These are phyloP conservation scores for Yponomeuta sedellus DNA, from an alignment of 2,888 invertebrate species.

Conservation along the genomic window DNA sequence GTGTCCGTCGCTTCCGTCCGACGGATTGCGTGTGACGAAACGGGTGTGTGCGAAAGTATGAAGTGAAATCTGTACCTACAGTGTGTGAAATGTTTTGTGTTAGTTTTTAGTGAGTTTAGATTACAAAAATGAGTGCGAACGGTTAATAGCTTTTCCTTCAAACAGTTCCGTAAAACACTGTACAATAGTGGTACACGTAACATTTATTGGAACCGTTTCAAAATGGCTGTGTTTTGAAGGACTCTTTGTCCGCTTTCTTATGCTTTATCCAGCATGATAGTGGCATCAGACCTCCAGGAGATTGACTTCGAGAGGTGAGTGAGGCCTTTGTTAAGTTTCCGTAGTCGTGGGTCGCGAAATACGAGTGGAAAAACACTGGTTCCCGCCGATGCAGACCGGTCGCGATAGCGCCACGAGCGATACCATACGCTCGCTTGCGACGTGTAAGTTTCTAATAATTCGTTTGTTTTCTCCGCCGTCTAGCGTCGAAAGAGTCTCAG, in stretches of 20 bases:
- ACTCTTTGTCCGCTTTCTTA: conserved; percentile 79
- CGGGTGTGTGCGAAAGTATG: conserved; percentile 75
- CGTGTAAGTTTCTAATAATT: conserved; percentile 69
- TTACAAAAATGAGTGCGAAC: conserved; percentile 71
- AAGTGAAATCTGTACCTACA: conserved; percentile 71
- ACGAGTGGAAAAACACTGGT: conserved; percentile 65
- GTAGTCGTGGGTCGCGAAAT: conserved; percentile 35
- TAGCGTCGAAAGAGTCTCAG: conserved; percentile 5
- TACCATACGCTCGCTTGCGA: conserved; percentile 59
- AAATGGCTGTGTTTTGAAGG: conserved; percentile 85
- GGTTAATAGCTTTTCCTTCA: conserved; percentile 51
- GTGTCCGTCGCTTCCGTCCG: conserved; percentile 60
- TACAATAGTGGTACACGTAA: conserved; percentile 64
- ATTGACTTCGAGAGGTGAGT: conserved; percentile 79
- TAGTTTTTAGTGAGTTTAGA: conserved; percentile 67
- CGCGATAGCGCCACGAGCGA: conserved; percentile 58
- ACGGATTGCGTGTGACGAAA: conserved; percentile 64
- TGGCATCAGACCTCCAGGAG: conserved; percentile 79
- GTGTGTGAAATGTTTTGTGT: conserved; percentile 75
- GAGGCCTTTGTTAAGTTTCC: conserved; percentile 41
- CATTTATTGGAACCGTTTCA: conserved; percentile 76
- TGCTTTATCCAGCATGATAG: conserved; percentile 82
- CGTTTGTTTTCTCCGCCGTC: conserved; percentile 38
- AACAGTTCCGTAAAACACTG: conserved; percentile 44
- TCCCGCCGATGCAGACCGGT: conserved; percentile 51